Evolutionary conservation across 2,113 vertebrate genomes (phyloP), one percentile per base, ranked within the genome.

Genomic region (Nycticebus coucang): DNA sequence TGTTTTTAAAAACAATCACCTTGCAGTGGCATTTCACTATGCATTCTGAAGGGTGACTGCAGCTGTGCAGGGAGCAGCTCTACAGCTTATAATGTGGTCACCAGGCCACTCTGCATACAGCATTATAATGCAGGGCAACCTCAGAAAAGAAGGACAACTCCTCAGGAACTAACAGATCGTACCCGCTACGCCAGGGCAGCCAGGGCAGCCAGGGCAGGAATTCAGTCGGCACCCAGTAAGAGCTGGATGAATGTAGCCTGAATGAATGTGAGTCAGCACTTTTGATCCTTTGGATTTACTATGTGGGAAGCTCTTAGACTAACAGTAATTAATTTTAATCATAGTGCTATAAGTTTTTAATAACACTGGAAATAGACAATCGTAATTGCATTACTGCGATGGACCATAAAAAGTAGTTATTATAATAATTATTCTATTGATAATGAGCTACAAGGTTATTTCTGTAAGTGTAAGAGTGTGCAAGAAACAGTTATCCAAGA

Each of bases 361-460:
- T 84, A 77, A 93, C 59, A 81, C 28, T 72, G 24, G 35, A 81
- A 66, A 71, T 60, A 78, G 71, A 37, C 35, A 82, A 69, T 84
- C 77, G 86, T 35, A 78, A 87, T 53, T 86, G 55, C 37, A 78
- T 5, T 80, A 66, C 85, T 59, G 53, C 69, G 4, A 89, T 41
- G 37, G 33, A 78, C 22, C 37, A 17, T 60, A 72, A 72, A 72
- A 95, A 79, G 60, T 21, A 89, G 28, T 89, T 81, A 82, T 75
- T 66, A 68, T 37, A 72, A 82, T 41, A 91, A 59, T 93, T 92
- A 80, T 57, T 80, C 28, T 90, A 64, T 6, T 79, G 50, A 68
- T 78, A 89, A 53, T 84, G 74, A 94, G 37, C 35, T 82, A 82
- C 87, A 78, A 94, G 69, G 24, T 85, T 92, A 85, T 78, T 85